Evolutionary conservation across 2,888 invertebrate genomes (phyloP), one percentile per base, ranked within the genome.

Genomic region (Trimorus sp.): DNA sequence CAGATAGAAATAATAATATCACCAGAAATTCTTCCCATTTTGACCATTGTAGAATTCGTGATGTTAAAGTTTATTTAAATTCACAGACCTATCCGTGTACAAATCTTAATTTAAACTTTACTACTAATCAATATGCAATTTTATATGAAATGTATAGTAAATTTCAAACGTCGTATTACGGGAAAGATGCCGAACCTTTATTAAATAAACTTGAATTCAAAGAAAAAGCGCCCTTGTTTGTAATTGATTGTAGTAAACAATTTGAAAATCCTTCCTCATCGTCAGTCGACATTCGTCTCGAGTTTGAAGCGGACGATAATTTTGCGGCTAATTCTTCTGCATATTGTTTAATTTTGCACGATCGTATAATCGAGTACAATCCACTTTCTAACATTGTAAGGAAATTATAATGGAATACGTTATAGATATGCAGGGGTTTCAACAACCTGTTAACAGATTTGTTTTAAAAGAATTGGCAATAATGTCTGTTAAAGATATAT

Each of bases 231-330:
- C 51, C 51, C 3, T 14, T 51, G 1, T 51, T 51, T 14, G 51
- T 51, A 7, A 51, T 51, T n/a, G 51, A 51, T 6, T 51, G 51
- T 51, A n/a, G n/a, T n/a, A 51, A 51, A 51, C 51, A 51, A 51
- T 7, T 14, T n/a, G 51, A 51, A 11, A n/a, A 12, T 7, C 7
- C 14, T 11, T n/a, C 11, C 11, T 14, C 7, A 14, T 12, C n/a
- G 15, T 12, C 51, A 51, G 51, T 51, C 6, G 51, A 51, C 14
- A 11, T 51, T 6, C 12, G n/a, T n/a, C 12, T 51, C 2, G 51
- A 51, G 15, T n/a, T 51, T 14, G 51, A 51, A 51, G 51, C 51
- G 26, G 26, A 26, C 26, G 26, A 26, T 3, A 26, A 26, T 26
- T 26, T 26, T 4, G 26, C 4, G 26, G 2, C 1, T 3, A 26